A percentile compares a stretch with the other conserved stretches of the same genome.
These are phyloP conservation scores for Stegana nigrithorax DNA, from an alignment of 2,888 invertebrate genomes.

Conservation along the genomic window DNA sequence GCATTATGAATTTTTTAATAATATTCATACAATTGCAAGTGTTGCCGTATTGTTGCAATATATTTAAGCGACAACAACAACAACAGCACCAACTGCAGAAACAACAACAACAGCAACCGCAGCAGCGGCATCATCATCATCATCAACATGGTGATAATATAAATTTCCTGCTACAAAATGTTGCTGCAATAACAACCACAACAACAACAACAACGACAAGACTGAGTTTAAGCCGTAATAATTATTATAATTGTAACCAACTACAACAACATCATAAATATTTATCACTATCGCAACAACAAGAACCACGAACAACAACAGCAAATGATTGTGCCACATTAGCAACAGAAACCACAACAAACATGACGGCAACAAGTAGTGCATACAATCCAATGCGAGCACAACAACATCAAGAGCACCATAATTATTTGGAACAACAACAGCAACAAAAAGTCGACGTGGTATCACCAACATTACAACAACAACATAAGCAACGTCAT, in stretches of 20 bases:
- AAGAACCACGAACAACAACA: conserved; percentile 9
- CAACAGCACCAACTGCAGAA: conserved; percentile 15
- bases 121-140: too few relatives aligned
- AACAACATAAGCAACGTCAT: conserved; percentile 15
- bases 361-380: background rate
- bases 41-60: conserved; percentile 36
- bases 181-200: conserved; percentile 22
- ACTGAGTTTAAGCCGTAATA: conserved; percentile 36
- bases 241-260: conserved; percentile 26
- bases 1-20: conserved; percentile 42
- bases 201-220: conserved; percentile 27
- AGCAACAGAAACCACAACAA: background rate
- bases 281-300: conserved; percentile 1
- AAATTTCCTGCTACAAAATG: conserved; percentile 27
- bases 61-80: conserved; percentile 32
- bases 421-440: background rate
- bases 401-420: conserved; percentile 10
- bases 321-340: conserved; percentile 7
- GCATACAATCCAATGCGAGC: conserved; percentile 6
- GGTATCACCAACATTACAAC: conserved; percentile 23
- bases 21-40: conserved; percentile 34
- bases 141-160: conserved; percentile 20
- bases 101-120: conserved; percentile 29
- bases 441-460: background rate
- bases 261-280: conserved; percentile 9